A percentile compares a stretch with the other conserved stretches of the same genome.
These are phyloP conservation scores for Nothura maculosa DNA, from an alignment of 2,797 vertebrate genomes.

Conservation along the genomic window DNA sequence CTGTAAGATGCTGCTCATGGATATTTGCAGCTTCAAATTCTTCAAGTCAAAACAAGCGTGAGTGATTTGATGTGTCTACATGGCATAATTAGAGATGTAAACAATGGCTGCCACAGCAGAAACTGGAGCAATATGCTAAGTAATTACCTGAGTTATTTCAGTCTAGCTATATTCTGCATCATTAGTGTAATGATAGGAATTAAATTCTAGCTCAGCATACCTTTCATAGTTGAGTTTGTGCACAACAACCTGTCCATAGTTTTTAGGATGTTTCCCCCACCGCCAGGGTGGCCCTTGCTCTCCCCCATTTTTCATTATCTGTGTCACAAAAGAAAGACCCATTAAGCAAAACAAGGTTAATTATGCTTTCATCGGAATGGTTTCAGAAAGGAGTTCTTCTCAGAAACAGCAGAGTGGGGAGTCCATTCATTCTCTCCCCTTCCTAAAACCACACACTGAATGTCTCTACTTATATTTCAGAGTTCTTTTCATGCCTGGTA, in stretches of 20 bases:
- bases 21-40: slow-evolving; percentile 22
- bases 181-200: slow-evolving; percentile 49
- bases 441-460: slow-evolving; percentile 34
- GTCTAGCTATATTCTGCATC: slow-evolving; percentile 27
- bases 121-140: slow-evolving; percentile 57
- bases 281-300: not conserved
- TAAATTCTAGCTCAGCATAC: slow-evolving; percentile 10
- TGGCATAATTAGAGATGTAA: slow-evolving; percentile 42
- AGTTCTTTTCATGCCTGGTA: slow-evolving; percentile 44
- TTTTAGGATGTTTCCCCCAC: not conserved
- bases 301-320: not conserved
- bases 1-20: not conserved
- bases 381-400: slow-evolving; percentile 41
- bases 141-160: slow-evolving; percentile 46
- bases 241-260: not conserved
- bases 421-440: not conserved
- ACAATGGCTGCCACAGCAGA: slow-evolving; percentile 30
- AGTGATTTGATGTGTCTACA: slow-evolving; percentile 42
- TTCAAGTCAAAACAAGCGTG: slow-evolving; percentile 66
- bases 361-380: slow-evolving; percentile 22
- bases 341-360: slow-evolving; percentile 43
- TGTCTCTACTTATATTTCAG: slow-evolving; percentile 42
- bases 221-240: slow-evolving; percentile 4
- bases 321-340: slow-evolving; percentile 18
- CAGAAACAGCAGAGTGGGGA: not conserved